Base-by-base conservation (phyloP, 2,797 vertebrate genomes). In the Corythornis leucogaster region DNA sequence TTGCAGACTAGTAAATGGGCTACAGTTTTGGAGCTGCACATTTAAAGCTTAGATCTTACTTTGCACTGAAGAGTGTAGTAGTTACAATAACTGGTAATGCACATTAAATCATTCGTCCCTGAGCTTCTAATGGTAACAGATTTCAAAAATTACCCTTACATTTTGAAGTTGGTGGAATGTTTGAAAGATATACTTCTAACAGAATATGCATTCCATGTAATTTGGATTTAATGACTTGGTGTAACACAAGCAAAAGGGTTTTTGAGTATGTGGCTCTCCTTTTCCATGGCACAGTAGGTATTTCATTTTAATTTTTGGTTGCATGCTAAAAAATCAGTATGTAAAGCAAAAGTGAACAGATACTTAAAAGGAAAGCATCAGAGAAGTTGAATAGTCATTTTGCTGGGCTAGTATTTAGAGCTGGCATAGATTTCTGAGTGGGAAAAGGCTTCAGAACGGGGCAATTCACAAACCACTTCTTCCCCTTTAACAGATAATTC, bases 221-320 rank as follows among this genome's bases (percentile, higher is more conserved):
- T 94, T 93, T 90, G 69, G 46, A 62, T 91, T 90, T 93, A 92
- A 95, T 92, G 62, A 77, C 6, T 6, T 25, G 24, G 57, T 76
- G 53, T 80, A 74, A 86, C 68, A 55, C 19, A 77, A 38, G 88
- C 85, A 66, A 48, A 93, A 92, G 58, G 3, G 28, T 93, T 94
- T 91, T 53, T 80, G 80, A 85, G 43, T 88, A 26, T 63, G 45
- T 85, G 90, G 62, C 58, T 76, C 89, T 79, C 30, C 53, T 80
- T 90, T 87, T 78, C 78, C 79, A 50, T 59, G 69, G 73, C 95
- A 96, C 88, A 95, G 90, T 85, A 78, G 91, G 93, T 58, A 80
- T 87, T 92, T 93, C 68, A 22, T 94, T 88, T 91, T 92, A 93
- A 92, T 93, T 93, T 95, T 94, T 87, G 22, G 63, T 89, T 93